Evolutionary conservation across 2,797 vertebrate genomes (phyloP).

Genomic region (Urosaurus nigricauda): DNA sequence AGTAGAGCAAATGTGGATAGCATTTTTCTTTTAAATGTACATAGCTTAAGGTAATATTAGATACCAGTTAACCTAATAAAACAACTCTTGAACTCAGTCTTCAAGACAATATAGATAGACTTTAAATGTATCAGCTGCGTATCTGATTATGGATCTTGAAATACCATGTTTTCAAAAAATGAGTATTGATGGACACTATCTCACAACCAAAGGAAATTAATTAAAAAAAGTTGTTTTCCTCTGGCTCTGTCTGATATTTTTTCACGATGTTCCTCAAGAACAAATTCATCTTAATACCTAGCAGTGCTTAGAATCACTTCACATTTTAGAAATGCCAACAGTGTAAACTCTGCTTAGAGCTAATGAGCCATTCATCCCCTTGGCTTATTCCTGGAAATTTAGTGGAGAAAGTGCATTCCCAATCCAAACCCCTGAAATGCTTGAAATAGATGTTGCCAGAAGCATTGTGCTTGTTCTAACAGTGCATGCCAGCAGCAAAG

Average conservation of each 20-base stretch:
- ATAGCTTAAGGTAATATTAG: not conserved
- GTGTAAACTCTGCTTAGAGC: not conserved
- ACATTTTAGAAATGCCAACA: not conserved
- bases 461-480: not conserved
- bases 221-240: not conserved
- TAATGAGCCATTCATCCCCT: not conserved
- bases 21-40: not conserved
- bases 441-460: not conserved
- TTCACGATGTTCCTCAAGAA: not conserved
- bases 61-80: conserved; percentile 7
- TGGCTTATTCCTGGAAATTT: not conserved
- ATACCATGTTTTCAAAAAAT: not conserved
- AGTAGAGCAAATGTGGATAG: not conserved
- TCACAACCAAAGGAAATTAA: not conserved
- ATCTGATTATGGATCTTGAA: not conserved
- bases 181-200: not conserved
- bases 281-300: not conserved
- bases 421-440: no score
- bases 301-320: not conserved
- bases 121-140: not conserved
- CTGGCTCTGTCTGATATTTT: not conserved
- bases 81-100: not conserved
- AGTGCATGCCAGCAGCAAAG: not conserved
- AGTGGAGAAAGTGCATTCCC: not conserved
- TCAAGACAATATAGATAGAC: not conserved